These are phyloP conservation scores for Drosophila carrolli DNA, from an alignment of 1,140 invertebrate species.

Conservation along the genomic window DNA sequence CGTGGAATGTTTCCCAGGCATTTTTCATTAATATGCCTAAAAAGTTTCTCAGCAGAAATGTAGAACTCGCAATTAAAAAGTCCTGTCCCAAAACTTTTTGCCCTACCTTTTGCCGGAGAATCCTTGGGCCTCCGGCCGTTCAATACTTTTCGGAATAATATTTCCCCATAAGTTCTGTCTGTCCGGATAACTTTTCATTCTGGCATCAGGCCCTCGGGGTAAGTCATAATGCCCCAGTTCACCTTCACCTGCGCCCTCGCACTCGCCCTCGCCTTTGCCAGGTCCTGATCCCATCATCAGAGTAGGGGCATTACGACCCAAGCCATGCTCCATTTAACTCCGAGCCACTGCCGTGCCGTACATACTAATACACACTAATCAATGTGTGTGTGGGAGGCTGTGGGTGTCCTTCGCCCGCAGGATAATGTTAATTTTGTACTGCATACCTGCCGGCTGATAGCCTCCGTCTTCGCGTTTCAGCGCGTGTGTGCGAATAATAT, in stretches of 20 bases:
- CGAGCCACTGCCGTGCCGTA: conserved; percentile 55
- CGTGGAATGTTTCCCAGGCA: conserved; percentile 31
- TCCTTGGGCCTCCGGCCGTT: conserved; percentile 4
- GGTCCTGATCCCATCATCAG: conserved; percentile 40
- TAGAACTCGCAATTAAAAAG: conserved; percentile 39
- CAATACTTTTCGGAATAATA: conserved; percentile 42
- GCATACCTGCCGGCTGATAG: conserved; percentile 35
- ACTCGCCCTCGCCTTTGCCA: background rate
- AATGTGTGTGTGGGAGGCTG: conserved; percentile 10
- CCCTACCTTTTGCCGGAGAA: background rate
- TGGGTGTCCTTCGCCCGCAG: conserved; percentile 1
- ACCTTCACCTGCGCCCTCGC: conserved; percentile 5
- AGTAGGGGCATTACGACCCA: conserved; percentile 42
- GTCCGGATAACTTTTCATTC: conserved; percentile 55
- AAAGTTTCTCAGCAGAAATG: conserved; percentile 27
- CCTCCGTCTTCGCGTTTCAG: background rate
- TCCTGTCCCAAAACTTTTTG: conserved; percentile 16
- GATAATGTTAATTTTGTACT: conserved; percentile 50
- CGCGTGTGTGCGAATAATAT: conserved; percentile 72
- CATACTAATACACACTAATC: conserved; percentile 72
- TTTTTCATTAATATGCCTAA: conserved; percentile 35
- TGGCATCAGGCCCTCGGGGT: conserved; percentile 10
- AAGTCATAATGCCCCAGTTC: conserved; percentile 41
- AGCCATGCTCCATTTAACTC: conserved; percentile 71
- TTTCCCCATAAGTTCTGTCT: conserved; percentile 10